Conservation (phyloP, 2,113 vertebrate genomes). For the Megalops atlanticus region DNA sequence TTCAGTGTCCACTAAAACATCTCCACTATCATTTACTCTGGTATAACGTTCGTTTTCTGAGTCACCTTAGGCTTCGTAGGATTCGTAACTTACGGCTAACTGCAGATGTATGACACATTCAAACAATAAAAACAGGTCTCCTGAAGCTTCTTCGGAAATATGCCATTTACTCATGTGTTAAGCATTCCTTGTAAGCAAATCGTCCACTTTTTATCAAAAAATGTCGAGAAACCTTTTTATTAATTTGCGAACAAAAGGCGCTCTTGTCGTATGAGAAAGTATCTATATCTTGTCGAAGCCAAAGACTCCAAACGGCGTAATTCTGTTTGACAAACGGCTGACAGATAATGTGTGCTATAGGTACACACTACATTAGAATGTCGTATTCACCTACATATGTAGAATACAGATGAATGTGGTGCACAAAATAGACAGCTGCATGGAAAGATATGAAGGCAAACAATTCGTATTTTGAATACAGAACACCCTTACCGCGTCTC, state of each 20-base stretch:
- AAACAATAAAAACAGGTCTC: neutral
- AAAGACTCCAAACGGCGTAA: constrained; percentile 8
- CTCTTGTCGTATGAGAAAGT: constrained; percentile 22
- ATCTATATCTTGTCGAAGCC: constrained; percentile 14
- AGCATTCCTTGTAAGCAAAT: constrained; percentile 17
- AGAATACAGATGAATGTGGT: constrained; percentile 5
- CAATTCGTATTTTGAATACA: constrained; percentile 10
- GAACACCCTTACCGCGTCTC: constrained; percentile 60
- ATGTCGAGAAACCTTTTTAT: constrained; percentile 6
- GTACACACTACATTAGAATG: neutral
- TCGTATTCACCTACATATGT: neutral
- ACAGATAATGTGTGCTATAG: neutral
- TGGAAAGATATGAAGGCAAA: constrained; percentile 15
- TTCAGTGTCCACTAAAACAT: neutral
- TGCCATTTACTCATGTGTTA: constrained; percentile 49
- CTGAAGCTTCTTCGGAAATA: constrained; percentile 34
- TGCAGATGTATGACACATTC: neutral
- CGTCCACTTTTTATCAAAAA: neutral
- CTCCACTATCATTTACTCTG: neutral
- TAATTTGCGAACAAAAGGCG: constrained; percentile 10
- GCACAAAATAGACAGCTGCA: neutral
- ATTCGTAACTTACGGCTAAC: neutral
- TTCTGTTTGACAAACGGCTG: neutral
- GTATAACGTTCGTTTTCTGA: neutral
- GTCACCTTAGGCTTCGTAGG: neutral